These are phyloP conservation scores for Pelodiscus sinensis DNA, from an alignment of 2,113 vertebrate genomes.

Conservation along the genomic window DNA sequence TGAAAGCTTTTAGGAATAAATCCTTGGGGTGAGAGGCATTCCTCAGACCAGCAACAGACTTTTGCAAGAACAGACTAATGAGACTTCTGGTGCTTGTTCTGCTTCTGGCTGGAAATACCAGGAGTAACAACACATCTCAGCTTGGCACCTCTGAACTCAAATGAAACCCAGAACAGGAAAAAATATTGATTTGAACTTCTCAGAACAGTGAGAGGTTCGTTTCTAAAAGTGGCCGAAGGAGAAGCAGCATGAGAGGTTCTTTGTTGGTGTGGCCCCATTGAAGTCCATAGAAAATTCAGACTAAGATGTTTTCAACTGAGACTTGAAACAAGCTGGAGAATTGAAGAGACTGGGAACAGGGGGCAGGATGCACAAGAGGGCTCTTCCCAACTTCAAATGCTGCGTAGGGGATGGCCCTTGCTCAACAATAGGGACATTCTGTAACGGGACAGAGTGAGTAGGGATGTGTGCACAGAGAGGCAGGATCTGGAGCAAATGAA, in stretches of 20 bases:
- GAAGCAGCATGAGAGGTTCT: background rate
- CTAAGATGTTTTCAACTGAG: background rate
- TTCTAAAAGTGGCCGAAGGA: background rate
- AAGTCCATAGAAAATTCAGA: background rate
- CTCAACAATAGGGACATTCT: background rate
- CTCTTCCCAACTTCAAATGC: background rate
- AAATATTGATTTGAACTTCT: constrained; percentile 32
- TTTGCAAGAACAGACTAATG: background rate
- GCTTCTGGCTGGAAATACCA: background rate
- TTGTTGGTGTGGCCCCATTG: background rate
- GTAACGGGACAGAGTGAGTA: background rate
- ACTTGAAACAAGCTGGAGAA: background rate
- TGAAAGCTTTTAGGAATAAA: background rate
- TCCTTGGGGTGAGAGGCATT: background rate
- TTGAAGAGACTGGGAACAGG: background rate
- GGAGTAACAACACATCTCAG: background rate
- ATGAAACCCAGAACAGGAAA: constrained; percentile 13
- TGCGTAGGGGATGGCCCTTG: background rate
- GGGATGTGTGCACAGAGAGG: background rate
- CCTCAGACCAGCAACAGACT: background rate
- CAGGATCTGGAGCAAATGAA: background rate
- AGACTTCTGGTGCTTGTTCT: background rate
- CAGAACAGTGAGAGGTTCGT: background rate
- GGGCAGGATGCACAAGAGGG: background rate
- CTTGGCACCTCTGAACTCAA: constrained; percentile 20